Conservation (phyloP, 2,888 invertebrate genomes). For the Stenichneumon culpator region DNA sequence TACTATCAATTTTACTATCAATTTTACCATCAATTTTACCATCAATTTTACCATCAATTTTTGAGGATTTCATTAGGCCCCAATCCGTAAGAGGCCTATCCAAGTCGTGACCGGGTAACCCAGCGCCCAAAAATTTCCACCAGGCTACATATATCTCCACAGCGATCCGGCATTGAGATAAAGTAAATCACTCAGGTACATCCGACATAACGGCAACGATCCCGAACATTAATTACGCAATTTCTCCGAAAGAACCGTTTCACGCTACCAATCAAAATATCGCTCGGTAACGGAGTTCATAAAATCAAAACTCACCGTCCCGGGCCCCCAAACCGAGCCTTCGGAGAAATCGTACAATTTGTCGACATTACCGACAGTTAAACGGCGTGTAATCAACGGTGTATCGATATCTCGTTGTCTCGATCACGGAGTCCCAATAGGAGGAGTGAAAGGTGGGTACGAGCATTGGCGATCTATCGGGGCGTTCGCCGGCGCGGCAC, state of each 20-base stretch:
- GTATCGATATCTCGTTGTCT: conserved; percentile 26
- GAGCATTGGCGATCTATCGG: conserved; percentile 4
- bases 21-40: too few relatives aligned
- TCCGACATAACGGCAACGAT: background rate
- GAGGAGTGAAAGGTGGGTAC: conserved; percentile 39
- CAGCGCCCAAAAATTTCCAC: too few relatives aligned
- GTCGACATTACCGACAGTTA: conserved; percentile 29
- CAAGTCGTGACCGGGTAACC: too few relatives aligned
- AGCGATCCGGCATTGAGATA: too few relatives aligned
- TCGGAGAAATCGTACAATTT: conserved; percentile 37
- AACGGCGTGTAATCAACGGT: conserved; percentile 19
- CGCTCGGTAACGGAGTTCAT: conserved; percentile 7
- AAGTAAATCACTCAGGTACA: too few relatives aligned
- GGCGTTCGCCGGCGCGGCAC: conserved; percentile 6
- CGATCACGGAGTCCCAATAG: conserved; percentile 12
- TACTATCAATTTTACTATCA: too few relatives aligned
- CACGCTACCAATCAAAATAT: background rate
- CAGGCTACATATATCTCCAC: too few relatives aligned
- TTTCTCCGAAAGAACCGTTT: background rate
- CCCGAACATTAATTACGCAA: background rate
- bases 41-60: too few relatives aligned
- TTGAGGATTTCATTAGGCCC: too few relatives aligned
- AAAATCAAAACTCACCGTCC: background rate
- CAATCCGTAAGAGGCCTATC: too few relatives aligned
- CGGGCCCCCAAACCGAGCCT: background rate